These are phyloP conservation scores for Myiotriccus ornatus DNA, from an alignment of 2,797 vertebrate genomes.

Conservation along the genomic window DNA sequence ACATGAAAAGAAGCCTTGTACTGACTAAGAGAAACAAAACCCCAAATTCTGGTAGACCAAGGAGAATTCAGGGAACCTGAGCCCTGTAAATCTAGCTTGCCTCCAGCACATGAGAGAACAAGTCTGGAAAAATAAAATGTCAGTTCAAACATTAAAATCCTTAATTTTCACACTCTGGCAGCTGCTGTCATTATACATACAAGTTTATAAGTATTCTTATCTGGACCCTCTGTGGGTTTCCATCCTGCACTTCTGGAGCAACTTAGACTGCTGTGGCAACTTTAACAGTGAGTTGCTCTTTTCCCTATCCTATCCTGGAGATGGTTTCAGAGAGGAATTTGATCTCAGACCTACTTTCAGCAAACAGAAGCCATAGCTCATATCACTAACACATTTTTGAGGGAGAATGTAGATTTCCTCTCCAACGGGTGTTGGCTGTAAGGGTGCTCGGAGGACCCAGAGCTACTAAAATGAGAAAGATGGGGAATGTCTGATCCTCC, in stretches of 20 bases:
- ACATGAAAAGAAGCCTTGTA: background rate
- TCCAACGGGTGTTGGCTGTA: background rate
- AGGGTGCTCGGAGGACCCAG: background rate
- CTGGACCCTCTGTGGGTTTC: background rate
- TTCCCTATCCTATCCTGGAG: background rate
- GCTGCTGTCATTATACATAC: background rate
- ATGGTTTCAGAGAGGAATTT: background rate
- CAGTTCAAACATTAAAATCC: background rate
- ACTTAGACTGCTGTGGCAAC: background rate
- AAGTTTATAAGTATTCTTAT: background rate
- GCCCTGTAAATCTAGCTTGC: background rate
- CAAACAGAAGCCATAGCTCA: background rate
- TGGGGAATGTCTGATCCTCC: background rate
- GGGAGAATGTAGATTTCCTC: background rate
- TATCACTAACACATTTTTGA: background rate
- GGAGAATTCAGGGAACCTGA: background rate
- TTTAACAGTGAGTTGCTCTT: background rate
- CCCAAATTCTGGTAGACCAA: background rate
- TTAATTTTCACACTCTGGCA: background rate
- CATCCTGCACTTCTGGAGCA: background rate
- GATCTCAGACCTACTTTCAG: background rate
- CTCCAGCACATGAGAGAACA: background rate
- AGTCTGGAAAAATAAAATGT: background rate
- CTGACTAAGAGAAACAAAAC: background rate
- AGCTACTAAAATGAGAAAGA: background rate